Evolutionary conservation across 2,888 invertebrate species (phyloP).

Genomic region (Erebia palarica): DNA sequence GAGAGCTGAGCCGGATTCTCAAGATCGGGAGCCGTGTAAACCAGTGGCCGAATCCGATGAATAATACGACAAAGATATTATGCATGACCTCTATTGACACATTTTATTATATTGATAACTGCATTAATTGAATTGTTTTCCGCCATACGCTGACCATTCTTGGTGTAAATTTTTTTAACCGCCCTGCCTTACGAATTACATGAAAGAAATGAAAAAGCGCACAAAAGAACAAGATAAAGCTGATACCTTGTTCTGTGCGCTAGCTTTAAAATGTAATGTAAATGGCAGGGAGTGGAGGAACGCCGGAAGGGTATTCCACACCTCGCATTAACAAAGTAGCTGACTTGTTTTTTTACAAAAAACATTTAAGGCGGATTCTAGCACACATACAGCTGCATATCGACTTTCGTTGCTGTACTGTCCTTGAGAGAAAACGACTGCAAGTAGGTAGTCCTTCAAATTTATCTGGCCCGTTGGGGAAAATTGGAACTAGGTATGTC

Average conservation of each 20-base stretch:
- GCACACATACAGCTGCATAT: not conserved
- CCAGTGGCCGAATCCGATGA: constrained; percentile 10
- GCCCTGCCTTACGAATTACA: not conserved
- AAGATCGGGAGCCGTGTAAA: constrained; percentile 7
- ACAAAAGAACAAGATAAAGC: not conserved
- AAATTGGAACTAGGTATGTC: too few relatives aligned
- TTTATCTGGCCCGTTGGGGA: too few relatives aligned
- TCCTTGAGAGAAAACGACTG: too few relatives aligned
- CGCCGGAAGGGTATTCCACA: constrained; percentile 12
- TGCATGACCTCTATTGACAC: not conserved
- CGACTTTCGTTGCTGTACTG: not conserved
- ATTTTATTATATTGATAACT: not conserved
- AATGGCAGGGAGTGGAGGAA: constrained; percentile 2
- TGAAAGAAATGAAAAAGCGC: not conserved
- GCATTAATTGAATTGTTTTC: not conserved
- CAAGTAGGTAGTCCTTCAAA: too few relatives aligned
- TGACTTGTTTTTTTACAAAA: not conserved
- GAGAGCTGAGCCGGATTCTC: constrained; percentile 13
- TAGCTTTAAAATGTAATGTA: not conserved
- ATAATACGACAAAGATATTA: constrained; percentile 2
- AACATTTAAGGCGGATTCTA: not conserved
- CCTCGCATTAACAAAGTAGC: not conserved
- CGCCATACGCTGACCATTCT: not conserved
- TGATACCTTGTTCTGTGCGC: too few relatives aligned
- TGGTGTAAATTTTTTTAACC: not conserved